Percentiles rank a stretch among this genome's conserved stretches.
Evolutionary conservation across 2,113 vertebrate species (phyloP).

Genomic region (Condylura cristata): DNA sequence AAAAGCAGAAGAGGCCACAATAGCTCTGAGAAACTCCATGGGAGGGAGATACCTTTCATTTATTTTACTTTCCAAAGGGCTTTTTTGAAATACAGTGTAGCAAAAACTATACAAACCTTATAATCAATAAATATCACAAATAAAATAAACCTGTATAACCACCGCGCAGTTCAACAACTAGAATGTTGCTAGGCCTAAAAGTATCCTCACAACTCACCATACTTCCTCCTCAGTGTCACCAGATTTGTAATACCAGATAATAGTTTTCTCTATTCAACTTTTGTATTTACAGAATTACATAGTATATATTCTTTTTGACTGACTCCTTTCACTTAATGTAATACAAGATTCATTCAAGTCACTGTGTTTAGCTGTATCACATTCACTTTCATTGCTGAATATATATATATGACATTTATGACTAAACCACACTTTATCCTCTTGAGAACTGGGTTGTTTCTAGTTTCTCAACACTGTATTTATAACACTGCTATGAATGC

Average conservation of each 20-base stretch:
- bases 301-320: neutral
- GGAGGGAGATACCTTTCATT: neutral
- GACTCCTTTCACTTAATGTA: neutral
- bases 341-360: neutral
- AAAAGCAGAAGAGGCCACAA: neutral
- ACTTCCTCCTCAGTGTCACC: too few relatives aligned
- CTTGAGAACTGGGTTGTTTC: neutral
- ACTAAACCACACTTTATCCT: neutral
- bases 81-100: neutral
- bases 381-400: neutral
- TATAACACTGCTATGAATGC: neutral
- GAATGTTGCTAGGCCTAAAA: neutral
- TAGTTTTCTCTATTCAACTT: neutral
- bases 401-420: neutral
- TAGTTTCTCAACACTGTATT: too few relatives aligned
- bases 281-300: neutral
- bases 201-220: too few relatives aligned
- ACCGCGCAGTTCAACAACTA: neutral
- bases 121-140: neutral
- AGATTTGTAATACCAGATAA: too few relatives aligned
- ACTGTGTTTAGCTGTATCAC: neutral
- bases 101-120: neutral
- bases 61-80: neutral
- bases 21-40: neutral
- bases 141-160: neutral